These are phyloP conservation scores for Hexactinellida sp. DNA, from an alignment of 37 sponge, comb jelly and placozoan genomes.

Conservation along the genomic window DNA sequence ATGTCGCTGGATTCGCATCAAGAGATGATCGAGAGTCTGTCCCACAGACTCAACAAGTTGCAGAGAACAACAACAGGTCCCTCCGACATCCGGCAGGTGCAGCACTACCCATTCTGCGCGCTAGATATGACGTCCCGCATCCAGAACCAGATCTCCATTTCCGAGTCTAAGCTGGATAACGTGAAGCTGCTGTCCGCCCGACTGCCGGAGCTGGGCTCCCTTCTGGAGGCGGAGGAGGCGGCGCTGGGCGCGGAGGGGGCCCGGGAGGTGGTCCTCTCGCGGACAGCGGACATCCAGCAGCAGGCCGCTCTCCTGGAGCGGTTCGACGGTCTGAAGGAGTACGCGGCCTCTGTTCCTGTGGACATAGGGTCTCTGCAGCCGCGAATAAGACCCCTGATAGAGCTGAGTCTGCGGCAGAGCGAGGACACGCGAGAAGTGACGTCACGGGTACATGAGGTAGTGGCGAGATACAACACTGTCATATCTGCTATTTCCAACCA, in stretches of 20 bases:
- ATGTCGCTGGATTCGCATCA: neutral
- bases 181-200: neutral
- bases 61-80: neutral
- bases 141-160: neutral
- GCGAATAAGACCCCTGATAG: neutral
- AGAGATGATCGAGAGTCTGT: neutral
- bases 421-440: neutral
- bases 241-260: neutral
- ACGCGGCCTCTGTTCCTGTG: neutral
- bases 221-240: neutral
- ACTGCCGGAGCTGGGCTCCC: neutral
- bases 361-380: neutral
- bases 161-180: neutral
- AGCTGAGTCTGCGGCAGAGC: neutral
- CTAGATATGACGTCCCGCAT: neutral
- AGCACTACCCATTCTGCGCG: neutral
- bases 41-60: neutral
- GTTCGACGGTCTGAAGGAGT: neutral
- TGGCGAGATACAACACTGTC: neutral
- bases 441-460: neutral
- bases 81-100: neutral
- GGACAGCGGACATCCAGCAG: neutral
- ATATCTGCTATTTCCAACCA: conserved; percentile 6
- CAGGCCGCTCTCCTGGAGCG: neutral
- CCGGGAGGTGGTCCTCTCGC: neutral